Evolutionary conservation across 2,888 invertebrate species (phyloP), one percentile per base, ranked within the genome.

Genomic region (Epiblema foenella): DNA sequence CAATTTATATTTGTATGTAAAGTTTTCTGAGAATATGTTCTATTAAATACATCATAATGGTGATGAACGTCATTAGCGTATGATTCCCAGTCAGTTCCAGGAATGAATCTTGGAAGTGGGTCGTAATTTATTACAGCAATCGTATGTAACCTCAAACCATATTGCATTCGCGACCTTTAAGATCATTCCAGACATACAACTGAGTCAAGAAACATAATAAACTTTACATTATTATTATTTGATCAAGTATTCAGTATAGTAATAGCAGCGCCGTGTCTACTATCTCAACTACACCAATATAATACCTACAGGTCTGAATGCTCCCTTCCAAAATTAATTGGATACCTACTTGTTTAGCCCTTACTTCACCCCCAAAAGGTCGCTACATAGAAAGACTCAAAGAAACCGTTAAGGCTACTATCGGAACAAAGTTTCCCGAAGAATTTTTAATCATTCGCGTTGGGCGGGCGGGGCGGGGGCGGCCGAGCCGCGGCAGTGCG

Each of bases 401-500:
- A 65, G 59, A 52, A 65, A 65, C 63, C 52, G 42, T 49, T 39
- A 59, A 69, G 64, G 64, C 54, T 46, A 46, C 42, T 64, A 57
- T 63, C 52, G 64, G 52, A 78, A 77, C 77, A 78, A 81, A 81
- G 89, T 91, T 91, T 87, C 81, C 79, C 60, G 81, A 89, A 91
- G 92, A 91, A 91, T 91, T 87, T 89, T 89, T 88, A 90, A 90
- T 89, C 84, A 90, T 89, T 83, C 83, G 82, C 65, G 65, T 42
- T 54, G 73, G 54, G 80, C 83, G 83, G 80, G 75, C 72, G 75
- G 78, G 68, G 75, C 69, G 76, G 83, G 82, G 83, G 83, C 84
- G 84, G 84, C 89, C 90, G 84, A 89, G 89, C 86, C 82, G 87
- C 89, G 89, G 87, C 91, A 90, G 91, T 93, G 93, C 90, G 94